These are phyloP conservation scores for Moxostoma hubbsi DNA, from an alignment of 2,797 vertebrate species.

Conservation along the genomic window DNA sequence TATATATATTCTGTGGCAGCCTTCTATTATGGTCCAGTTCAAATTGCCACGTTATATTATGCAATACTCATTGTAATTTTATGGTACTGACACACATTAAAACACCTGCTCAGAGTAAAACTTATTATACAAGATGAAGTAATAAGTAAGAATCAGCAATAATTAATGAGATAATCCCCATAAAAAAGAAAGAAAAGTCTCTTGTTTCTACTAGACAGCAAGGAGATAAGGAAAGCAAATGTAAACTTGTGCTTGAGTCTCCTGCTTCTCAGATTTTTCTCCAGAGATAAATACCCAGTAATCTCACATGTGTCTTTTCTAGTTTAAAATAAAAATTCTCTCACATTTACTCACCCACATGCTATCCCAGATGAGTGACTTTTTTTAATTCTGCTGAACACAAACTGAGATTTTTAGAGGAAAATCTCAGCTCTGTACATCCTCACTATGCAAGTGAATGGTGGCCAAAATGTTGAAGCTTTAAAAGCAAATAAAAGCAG, in stretches of 20 bases:
- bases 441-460: too few species aligned
- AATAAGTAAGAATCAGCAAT: background rate
- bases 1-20: background rate
- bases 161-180: background rate
- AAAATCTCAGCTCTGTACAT: too few species aligned
- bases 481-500: too few species aligned
- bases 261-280: background rate
- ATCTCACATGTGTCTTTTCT: background rate
- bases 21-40: background rate
- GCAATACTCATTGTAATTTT: background rate
- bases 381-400: too few species aligned
- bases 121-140: background rate
- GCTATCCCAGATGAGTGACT: too few species aligned
- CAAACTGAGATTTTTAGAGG: too few species aligned
- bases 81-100: background rate
- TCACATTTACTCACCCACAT: too few species aligned
- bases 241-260: background rate
- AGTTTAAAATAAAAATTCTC: background rate
- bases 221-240: background rate
- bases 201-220: background rate
- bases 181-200: background rate
- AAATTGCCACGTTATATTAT: background rate
- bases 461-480: too few species aligned
- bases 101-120: background rate
- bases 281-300: background rate